A percentile compares a stretch with the other conserved stretches of the same genome.
Evolutionary conservation across 2,888 invertebrate genomes (phyloP).

Genomic region (Trichacis sp.): DNA sequence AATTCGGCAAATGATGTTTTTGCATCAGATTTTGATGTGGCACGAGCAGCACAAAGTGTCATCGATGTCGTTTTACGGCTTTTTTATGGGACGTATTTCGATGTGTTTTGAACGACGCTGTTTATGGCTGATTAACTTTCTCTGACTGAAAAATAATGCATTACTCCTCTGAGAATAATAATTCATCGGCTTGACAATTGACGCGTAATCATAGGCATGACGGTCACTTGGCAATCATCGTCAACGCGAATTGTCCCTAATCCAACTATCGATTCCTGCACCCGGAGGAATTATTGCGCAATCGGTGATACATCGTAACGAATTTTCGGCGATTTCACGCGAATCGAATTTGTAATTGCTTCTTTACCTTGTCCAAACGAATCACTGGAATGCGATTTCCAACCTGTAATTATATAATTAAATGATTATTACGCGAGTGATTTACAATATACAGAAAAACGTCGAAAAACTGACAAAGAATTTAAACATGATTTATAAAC

Average conservation of each 20-base stretch:
- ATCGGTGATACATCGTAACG: conserved; percentile 30
- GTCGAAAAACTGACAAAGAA: too few relatives aligned
- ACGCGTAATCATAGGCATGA: conserved; percentile 36
- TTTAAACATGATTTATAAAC: too few relatives aligned
- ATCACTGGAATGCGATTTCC: too few relatives aligned
- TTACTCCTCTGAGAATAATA: conserved; percentile 28
- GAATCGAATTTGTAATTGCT: too few relatives aligned
- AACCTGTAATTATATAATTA: too few relatives aligned
- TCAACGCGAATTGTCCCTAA: conserved; percentile 32
- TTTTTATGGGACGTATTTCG: neutral
- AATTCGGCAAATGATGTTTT: too few relatives aligned
- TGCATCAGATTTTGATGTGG: neutral
- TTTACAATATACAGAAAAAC: too few relatives aligned
- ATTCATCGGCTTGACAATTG: conserved; percentile 36
- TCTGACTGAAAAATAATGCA: conserved; percentile 30
- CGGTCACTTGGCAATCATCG: conserved; percentile 38
- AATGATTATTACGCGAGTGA: too few relatives aligned
- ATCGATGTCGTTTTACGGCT: neutral
- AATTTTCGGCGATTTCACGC: conserved; percentile 16
- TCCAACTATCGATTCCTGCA: conserved; percentile 31
- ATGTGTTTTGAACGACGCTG: neutral
- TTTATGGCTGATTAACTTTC: conserved; percentile 28
- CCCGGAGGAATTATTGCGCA: conserved; percentile 29
- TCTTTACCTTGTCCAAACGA: too few relatives aligned
- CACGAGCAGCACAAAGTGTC: neutral